phyloP scores from a whole-genome alignment of 30 jellyfish, hydroid and myxozoan species.

The Clytia hemisphaerica region DNA sequence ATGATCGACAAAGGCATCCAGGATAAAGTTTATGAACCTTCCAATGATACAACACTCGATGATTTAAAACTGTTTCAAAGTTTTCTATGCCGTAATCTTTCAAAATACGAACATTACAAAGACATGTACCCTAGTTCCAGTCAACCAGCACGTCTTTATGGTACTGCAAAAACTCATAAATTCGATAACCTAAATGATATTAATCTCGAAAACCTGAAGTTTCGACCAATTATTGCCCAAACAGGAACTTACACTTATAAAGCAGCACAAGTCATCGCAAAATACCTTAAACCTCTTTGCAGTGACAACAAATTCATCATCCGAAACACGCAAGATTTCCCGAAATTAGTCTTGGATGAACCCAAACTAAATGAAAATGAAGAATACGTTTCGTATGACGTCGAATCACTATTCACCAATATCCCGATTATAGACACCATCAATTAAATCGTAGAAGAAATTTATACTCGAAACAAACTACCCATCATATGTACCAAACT shows the following conservation, averaged over 20 bases:
- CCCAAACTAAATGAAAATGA: neutral
- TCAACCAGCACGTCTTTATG: constrained; percentile 11
- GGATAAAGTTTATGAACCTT: neutral
- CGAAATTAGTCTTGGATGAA: neutral
- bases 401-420: too few species aligned
- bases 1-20: constrained; percentile 22
- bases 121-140: neutral
- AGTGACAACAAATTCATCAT: neutral
- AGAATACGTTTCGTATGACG: too few species aligned
- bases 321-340: constrained; percentile 3
- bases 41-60: neutral
- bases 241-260: constrained; percentile 4
- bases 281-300: constrained; percentile 15
- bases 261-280: constrained; percentile 17
- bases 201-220: constrained; percentile 1
- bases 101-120: neutral
- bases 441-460: too few species aligned
- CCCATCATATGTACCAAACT: constrained; percentile 9
- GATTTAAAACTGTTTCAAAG: constrained; percentile 7
- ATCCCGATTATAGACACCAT: too few species aligned
- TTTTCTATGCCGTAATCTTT: neutral
- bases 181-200: neutral
- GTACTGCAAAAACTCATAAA: constrained; percentile 24
- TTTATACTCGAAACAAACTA: neutral
- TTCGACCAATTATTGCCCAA: constrained; percentile 21